phyloP scores from a whole-genome alignment of 2,888 invertebrate genomes.

The Phortica magna region DNA sequence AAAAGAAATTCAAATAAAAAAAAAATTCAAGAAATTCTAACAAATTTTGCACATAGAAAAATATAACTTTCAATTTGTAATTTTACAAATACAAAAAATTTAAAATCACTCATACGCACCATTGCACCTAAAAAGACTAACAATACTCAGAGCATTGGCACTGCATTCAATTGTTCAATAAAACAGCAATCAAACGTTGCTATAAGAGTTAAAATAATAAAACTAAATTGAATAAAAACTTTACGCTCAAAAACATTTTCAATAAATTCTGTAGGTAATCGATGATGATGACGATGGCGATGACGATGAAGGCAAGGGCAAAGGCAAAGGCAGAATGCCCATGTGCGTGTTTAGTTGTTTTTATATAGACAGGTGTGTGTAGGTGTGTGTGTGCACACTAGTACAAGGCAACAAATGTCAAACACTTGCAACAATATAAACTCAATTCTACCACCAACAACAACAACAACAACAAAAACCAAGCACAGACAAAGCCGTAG shows the following conservation, averaged over 20 bases:
- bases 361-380: neutral
- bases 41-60: neutral
- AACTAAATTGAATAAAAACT: slow-evolving; percentile 16
- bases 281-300: neutral
- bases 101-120: slow-evolving; percentile 64
- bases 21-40: slow-evolving; percentile 8
- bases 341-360: neutral
- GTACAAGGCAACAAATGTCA: slow-evolving; percentile 37
- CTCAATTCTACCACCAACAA: slow-evolving; percentile 48
- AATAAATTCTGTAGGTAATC: slow-evolving; percentile 15
- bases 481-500: neutral
- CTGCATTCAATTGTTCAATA: neutral
- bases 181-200: neutral
- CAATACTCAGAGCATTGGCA: neutral
- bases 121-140: slow-evolving; percentile 32
- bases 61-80: neutral
- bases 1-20: slow-evolving; percentile 5
- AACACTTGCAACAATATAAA: slow-evolving; percentile 44
- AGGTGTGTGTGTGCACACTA: neutral
- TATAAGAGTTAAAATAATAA: neutral
- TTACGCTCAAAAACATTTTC: slow-evolving; percentile 22
- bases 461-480: no score
- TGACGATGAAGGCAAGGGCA: no score
- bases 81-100: slow-evolving; percentile 52
- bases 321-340: neutral